A percentile compares a stretch with the other conserved stretches of the same genome.
Conservation (phyloP, 2,797 vertebrate genomes). For the Tapera naevia region DNA sequence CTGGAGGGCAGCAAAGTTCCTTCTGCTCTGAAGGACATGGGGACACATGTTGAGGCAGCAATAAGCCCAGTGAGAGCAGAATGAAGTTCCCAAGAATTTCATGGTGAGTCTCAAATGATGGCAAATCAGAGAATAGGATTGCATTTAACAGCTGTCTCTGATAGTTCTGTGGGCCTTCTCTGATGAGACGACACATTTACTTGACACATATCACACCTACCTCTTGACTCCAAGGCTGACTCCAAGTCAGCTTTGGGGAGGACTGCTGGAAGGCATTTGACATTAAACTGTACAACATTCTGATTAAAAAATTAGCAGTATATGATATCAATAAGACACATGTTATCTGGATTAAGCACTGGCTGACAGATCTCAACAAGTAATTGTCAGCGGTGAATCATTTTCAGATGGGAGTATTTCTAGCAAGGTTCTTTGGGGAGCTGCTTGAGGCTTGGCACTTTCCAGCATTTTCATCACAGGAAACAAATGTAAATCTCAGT, state of each 20-base stretch:
- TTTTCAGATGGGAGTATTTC: slow-evolving; percentile 11
- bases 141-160: background rate
- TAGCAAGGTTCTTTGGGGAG: background rate
- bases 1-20: background rate
- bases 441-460: slow-evolving; percentile 18
- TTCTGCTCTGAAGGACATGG: background rate
- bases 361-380: slow-evolving; percentile 34
- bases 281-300: background rate
- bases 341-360: background rate
- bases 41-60: background rate
- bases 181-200: background rate
- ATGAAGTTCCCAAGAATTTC: background rate
- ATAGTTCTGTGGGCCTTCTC: background rate
- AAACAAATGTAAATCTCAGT: slow-evolving; percentile 34
- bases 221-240: slow-evolving; percentile 20
- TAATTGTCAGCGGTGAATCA: slow-evolving; percentile 42
- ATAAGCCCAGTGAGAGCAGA: background rate
- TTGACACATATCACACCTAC: slow-evolving; percentile 45
- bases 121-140: background rate
- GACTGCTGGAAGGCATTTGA: slow-evolving; percentile 34
- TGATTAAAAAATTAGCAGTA: slow-evolving; percentile 46
- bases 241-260: slow-evolving; percentile 30
- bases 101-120: background rate
- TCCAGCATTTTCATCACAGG: background rate
- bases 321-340: slow-evolving; percentile 40